Evolutionary conservation across 2,888 invertebrate genomes (phyloP).

Genomic region (Coenonympha arcania): DNA sequence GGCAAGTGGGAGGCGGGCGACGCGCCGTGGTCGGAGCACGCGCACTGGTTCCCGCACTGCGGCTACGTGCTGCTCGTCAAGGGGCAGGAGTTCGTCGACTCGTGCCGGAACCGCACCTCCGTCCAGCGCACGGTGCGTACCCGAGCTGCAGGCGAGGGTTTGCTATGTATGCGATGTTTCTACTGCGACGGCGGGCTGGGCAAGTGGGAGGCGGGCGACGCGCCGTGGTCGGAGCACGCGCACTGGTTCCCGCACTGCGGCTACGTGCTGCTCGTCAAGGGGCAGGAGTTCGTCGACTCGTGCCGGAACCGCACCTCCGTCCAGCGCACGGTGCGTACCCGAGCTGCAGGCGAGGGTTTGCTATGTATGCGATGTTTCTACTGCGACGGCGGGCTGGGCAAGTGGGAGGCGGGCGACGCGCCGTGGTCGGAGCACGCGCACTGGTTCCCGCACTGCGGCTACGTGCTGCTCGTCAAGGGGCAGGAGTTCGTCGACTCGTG

Average conservation of each 20-base stretch:
- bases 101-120: slow-evolving; percentile 38
- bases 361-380: slow-evolving; percentile 67
- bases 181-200: slow-evolving; percentile 94
- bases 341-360: background rate
- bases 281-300: slow-evolving; percentile 81
- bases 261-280: slow-evolving; percentile 86
- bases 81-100: slow-evolving; percentile 83
- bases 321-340: slow-evolving; percentile 43
- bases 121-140: slow-evolving; percentile 42
- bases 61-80: slow-evolving; percentile 86
- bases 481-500: slow-evolving; percentile 79
- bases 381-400: slow-evolving; percentile 92
- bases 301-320: slow-evolving; percentile 38
- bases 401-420: slow-evolving; percentile 82
- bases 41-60: slow-evolving; percentile 93
- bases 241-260: slow-evolving; percentile 93
- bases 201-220: slow-evolving; percentile 82
- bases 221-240: slow-evolving; percentile 95
- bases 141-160: slow-evolving; percentile 52
- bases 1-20: slow-evolving; percentile 73
- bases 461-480: slow-evolving; percentile 85
- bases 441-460: slow-evolving; percentile 93
- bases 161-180: slow-evolving; percentile 94
- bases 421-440: slow-evolving; percentile 96
- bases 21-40: slow-evolving; percentile 95